These are phyloP conservation scores for Clitarchus hookeri DNA, from an alignment of 2,888 invertebrate species.

Conservation along the genomic window DNA sequence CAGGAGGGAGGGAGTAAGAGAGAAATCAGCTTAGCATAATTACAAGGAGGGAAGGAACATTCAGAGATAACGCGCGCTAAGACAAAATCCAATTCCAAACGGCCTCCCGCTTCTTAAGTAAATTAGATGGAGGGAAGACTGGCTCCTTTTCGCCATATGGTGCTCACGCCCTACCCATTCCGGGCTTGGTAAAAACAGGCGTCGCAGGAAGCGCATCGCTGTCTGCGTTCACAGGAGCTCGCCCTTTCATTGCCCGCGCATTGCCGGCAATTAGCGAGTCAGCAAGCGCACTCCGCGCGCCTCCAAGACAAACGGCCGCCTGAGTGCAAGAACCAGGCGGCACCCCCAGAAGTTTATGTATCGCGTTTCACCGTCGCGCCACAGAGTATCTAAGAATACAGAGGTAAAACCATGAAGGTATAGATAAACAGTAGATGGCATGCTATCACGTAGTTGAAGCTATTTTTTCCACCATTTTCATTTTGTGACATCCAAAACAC, in stretches of 20 bases:
- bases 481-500: too few species aligned
- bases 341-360: too few species aligned
- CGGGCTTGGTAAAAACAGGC: not conserved
- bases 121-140: not conserved
- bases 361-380: too few species aligned
- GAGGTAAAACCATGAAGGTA: too few species aligned
- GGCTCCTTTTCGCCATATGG: conserved; percentile 6
- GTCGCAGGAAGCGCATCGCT: not conserved
- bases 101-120: conserved; percentile 7
- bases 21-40: conserved; percentile 14
- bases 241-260: too few species aligned
- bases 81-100: conserved; percentile 12
- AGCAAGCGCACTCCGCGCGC: too few species aligned
- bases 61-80: not conserved
- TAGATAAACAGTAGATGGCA: too few species aligned
- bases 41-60: not conserved
- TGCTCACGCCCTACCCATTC: not conserved
- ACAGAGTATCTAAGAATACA: too few species aligned
- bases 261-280: not conserved
- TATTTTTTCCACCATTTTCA: too few species aligned
- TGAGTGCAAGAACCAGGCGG: not conserved
- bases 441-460: too few species aligned
- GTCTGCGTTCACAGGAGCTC: too few species aligned
- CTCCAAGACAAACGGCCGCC: not conserved
- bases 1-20: not conserved